Evolutionary conservation across 2,797 vertebrate species (phyloP), one percentile per base, ranked within the genome.

Genomic region (Peromyscus aztecus): DNA sequence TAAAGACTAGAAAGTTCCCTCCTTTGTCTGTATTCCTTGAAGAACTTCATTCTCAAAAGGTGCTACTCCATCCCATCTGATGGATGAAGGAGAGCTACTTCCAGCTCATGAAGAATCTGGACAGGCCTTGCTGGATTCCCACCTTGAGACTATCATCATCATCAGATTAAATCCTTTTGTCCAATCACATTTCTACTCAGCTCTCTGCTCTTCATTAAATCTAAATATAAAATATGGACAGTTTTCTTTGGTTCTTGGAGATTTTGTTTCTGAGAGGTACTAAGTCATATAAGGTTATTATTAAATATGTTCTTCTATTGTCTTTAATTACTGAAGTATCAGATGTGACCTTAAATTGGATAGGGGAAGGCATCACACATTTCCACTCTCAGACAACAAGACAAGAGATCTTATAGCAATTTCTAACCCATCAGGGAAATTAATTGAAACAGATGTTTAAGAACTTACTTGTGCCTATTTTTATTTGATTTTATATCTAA

Each of bases 401-500:
- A 23, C 83, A 85, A 61, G 13, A 76, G 27, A 75, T 55, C 82
- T 65, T 83, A 49, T 7, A 85, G 71, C 9, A 71, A 80, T 77
- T 9, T 0, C 16, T 76, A 86, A 80, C 65, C 14, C 59, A 91
- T 91, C 11, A 77, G 37, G 12, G 5, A 7, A 90, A 90, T 7
- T 40, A 40, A 73, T 2, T 73, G 10, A 83, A 91, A 7, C 4
- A 77, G 1, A 19, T 71, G 71, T 55, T 77, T 63, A 37, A 2
- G n/a, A 91, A 63, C 13, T 46, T 73, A 31, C 80, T 85, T 85
- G 17, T 87, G 19, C 40, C 75, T 86, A 94, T 61, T 49, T 46
- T 76, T 43, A 77, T 84, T 88, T 89, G 34, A 82, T 90, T 73
- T 5, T 31, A 37, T 61, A 43, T 55, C 87, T 17, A 94, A 94